phyloP scores from a whole-genome alignment of 2,797 vertebrate genomes.

The Pampus argenteus region DNA sequence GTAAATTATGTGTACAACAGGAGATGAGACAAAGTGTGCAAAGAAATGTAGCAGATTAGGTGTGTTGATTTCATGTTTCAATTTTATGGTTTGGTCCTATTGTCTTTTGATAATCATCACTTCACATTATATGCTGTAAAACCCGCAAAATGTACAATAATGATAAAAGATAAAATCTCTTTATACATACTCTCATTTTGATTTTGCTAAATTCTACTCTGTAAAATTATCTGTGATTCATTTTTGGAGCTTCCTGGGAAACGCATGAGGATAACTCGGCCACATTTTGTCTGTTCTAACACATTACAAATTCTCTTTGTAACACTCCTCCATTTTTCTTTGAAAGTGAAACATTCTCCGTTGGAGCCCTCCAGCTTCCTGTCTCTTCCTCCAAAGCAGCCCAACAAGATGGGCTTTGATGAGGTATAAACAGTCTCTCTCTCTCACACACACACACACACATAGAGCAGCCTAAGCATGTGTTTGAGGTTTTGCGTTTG shows the following conservation, averaged over 20 bases:
- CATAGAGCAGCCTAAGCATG: constrained; percentile 1
- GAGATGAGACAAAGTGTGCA: background rate
- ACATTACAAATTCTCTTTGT: constrained; percentile 64
- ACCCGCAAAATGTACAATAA: background rate
- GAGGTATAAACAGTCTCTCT: constrained; percentile 84
- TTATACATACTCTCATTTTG: background rate
- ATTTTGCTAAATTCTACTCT: background rate
- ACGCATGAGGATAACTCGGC: constrained; percentile 13
- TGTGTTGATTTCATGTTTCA: background rate
- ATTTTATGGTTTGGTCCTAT: background rate
- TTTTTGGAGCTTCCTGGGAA: constrained; percentile 5
- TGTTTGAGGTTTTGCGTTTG: constrained; percentile 45
- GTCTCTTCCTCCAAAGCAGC: constrained; percentile 85
- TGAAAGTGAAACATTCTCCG: constrained; percentile 90
- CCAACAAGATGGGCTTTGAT: constrained; percentile 97
- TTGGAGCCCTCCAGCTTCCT: constrained; percentile 91
- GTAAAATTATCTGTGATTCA: constrained; percentile 2
- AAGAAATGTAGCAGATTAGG: background rate
- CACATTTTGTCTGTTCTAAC: constrained; percentile 26
- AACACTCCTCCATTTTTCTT: constrained; percentile 36
- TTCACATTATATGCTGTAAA: background rate
- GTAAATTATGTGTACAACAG: background rate
- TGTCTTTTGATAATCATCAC: background rate
- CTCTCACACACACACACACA: background rate
- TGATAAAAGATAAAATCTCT: background rate